Conservation (phyloP, 1,140 invertebrate species). For the Cyclargus thomasi region DNA sequence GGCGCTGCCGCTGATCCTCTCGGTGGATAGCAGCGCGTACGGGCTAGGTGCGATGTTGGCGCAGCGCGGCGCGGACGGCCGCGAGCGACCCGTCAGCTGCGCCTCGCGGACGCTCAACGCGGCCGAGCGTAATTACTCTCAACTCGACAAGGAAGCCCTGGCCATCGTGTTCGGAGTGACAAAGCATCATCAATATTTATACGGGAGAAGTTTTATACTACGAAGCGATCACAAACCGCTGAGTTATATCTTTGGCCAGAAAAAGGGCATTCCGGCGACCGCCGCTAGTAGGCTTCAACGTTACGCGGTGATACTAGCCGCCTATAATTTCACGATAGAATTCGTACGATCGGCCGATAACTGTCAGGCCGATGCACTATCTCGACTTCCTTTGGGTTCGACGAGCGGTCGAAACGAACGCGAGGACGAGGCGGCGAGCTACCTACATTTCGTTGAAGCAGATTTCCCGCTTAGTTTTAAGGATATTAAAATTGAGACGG, state of each 20-base stretch:
- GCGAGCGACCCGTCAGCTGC: slow-evolving; percentile 36
- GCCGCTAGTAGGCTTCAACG: neutral
- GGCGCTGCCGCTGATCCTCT: too few species aligned
- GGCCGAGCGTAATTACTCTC: slow-evolving; percentile 58
- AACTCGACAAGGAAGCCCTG: slow-evolving; percentile 73
- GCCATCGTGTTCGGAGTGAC: slow-evolving; percentile 52
- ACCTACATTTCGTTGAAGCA: slow-evolving; percentile 19
- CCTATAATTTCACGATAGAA: neutral
- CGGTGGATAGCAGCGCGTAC: too few species aligned
- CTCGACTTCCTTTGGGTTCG: neutral
- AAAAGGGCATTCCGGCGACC: neutral
- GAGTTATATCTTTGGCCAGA: slow-evolving; percentile 5
- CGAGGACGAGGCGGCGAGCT: neutral
- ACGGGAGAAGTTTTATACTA: slow-evolving; percentile 2
- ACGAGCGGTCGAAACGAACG: neutral
- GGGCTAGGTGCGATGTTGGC: too few species aligned
- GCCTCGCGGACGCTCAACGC: slow-evolving; percentile 55
- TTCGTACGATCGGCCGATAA: neutral
- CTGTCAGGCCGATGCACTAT: neutral
- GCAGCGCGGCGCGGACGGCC: slow-evolving; percentile 58
- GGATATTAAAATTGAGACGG: slow-evolving; percentile 21
- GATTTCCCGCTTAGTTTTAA: slow-evolving; percentile 21
- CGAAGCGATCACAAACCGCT: slow-evolving; percentile 3
- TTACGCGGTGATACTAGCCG: neutral
- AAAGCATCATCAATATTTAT: slow-evolving; percentile 16